A percentile compares a stretch with the other conserved stretches of the same genome.
phyloP scores from a whole-genome alignment of 2,797 vertebrate genomes.

The Lutjanus campechanus region DNA sequence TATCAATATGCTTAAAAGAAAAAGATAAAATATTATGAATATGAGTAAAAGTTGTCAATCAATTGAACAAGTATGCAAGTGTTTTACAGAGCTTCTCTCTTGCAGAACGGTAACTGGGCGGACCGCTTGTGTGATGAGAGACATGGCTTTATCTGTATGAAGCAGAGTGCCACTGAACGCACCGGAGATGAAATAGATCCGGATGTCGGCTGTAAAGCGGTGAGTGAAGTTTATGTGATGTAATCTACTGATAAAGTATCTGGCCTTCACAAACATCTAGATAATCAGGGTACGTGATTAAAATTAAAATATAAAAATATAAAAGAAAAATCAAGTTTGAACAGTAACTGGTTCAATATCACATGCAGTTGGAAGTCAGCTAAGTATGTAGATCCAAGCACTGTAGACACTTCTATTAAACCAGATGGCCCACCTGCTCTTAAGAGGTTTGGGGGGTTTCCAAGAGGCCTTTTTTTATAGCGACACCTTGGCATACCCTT shows the following conservation, averaged over 20 bases:
- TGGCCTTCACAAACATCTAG: not conserved
- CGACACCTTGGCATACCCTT: too few species aligned
- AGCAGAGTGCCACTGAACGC: constrained; percentile 79
- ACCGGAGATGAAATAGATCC: constrained; percentile 61
- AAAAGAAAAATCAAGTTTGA: too few species aligned
- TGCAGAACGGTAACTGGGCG: constrained; percentile 92
- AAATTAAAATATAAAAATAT: too few species aligned
- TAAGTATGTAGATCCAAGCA: not conserved
- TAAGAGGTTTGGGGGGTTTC: too few species aligned
- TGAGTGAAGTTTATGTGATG: constrained; percentile 77
- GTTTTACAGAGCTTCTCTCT: constrained; percentile 13
- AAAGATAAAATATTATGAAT: not conserved
- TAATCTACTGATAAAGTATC: not conserved
- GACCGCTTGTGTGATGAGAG: constrained; percentile 88
- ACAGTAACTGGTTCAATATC: too few species aligned
- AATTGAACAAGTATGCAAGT: not conserved
- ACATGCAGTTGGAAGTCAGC: too few species aligned
- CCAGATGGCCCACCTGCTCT: too few species aligned
- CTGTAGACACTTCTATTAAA: not conserved
- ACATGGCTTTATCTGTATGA: constrained; percentile 92
- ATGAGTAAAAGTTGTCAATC: not conserved
- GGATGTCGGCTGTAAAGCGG: constrained; percentile 88
- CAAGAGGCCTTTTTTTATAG: too few species aligned
- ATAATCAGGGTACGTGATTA: not conserved
- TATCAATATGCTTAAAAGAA: not conserved